Percentiles rank a stretch among this genome's conserved stretches.
Conservation (phyloP, 2,113 vertebrate genomes). For the Bubo blakistoni region DNA sequence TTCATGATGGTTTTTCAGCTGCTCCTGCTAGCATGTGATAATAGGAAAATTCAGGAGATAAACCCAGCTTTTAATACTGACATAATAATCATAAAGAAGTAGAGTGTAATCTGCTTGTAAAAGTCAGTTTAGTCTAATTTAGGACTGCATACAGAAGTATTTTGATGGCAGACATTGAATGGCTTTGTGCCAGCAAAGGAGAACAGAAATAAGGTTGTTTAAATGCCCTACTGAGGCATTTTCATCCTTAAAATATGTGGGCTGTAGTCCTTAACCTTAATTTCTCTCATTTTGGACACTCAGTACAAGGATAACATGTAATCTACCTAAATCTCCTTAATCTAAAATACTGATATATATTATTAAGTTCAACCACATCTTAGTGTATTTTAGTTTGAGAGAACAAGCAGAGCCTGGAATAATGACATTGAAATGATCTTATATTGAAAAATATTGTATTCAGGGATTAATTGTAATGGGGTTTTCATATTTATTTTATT, state of each 20-base stretch:
- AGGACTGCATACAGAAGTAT: not conserved
- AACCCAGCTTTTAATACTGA: not conserved
- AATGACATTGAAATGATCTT: not conserved
- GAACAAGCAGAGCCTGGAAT: not conserved
- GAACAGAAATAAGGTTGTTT: not conserved
- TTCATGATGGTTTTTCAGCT: not conserved
- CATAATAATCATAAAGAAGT: not conserved
- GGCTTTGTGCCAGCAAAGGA: not conserved
- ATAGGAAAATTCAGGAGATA: not conserved
- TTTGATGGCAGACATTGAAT: not conserved
- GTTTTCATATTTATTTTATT: conserved; percentile 28
- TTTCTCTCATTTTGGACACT: not conserved
- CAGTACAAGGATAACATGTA: not conserved
- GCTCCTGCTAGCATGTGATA: not conserved
- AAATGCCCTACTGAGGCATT: not conserved
- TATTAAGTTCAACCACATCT: not conserved
- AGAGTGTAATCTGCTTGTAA: not conserved
- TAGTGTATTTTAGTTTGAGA: not conserved
- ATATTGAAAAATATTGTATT: not conserved
- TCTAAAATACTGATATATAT: not conserved
- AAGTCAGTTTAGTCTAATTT: not conserved
- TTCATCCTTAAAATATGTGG: not conserved
- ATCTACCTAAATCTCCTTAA: not conserved
- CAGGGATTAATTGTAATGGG: conserved; percentile 25
- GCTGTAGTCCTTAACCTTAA: not conserved